Percentiles rank a stretch among this genome's conserved stretches.
These are phyloP conservation scores for Enteromius afrohamiltoni DNA, from an alignment of 2,797 vertebrate species.

Conservation along the genomic window DNA sequence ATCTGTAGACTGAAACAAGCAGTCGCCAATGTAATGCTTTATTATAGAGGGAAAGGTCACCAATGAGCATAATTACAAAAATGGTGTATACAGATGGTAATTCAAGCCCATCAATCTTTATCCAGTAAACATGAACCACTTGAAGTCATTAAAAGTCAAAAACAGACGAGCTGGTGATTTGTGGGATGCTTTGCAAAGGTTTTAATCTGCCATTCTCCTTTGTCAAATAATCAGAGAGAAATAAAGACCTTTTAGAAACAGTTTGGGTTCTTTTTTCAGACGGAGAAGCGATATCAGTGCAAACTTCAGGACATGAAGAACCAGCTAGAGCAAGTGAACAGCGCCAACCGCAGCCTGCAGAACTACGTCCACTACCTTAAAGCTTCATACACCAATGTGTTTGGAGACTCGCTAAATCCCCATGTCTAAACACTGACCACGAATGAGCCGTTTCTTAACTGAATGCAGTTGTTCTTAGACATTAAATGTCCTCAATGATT, in stretches of 20 bases:
- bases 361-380: conserved; percentile 94
- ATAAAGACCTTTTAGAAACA: neutral
- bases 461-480: neutral
- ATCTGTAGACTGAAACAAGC: neutral
- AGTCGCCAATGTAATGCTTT: neutral
- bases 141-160: neutral
- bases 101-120: neutral
- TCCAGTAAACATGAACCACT: neutral
- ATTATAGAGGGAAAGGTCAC: neutral
- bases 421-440: neutral
- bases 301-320: conserved; percentile 89
- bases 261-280: conserved; percentile 69
- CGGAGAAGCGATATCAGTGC: conserved; percentile 84
- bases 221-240: neutral
- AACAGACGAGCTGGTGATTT: neutral
- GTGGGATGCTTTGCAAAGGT: neutral
- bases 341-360: conserved; percentile 91
- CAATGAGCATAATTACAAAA: neutral
- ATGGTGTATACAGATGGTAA: neutral
- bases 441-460: neutral
- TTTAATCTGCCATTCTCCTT: neutral
- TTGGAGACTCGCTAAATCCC: conserved; percentile 74
- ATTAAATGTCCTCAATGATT: neutral
- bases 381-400: conserved; percentile 88
- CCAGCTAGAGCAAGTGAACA: conserved; percentile 89